These are phyloP conservation scores for Gymnocypris eckloni DNA, from an alignment of 2,797 vertebrate genomes.

Conservation along the genomic window DNA sequence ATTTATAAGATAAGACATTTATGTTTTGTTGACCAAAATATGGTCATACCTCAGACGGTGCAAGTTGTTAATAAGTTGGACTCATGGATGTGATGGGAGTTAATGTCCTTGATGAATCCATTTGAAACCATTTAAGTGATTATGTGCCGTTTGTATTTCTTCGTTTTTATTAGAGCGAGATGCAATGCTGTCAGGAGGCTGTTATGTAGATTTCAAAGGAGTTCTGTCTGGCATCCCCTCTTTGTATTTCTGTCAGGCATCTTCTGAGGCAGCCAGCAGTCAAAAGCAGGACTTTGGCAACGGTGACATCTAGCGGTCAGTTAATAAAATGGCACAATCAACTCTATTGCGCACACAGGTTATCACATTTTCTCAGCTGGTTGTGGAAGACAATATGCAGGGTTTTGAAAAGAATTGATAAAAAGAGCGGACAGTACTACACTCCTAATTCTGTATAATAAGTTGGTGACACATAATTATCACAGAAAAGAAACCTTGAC, in stretches of 20 bases:
- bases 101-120: background rate
- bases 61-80: background rate
- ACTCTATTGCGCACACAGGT: background rate
- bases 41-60: background rate
- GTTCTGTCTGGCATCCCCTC: background rate
- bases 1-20: background rate
- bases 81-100: background rate
- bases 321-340: constrained; percentile 20
- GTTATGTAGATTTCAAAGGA: background rate
- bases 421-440: no score
- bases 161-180: background rate
- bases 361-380: background rate
- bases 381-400: background rate
- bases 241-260: constrained; percentile 29
- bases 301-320: constrained; percentile 47
- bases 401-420: no score
- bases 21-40: background rate
- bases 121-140: no score
- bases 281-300: constrained; percentile 25
- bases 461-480: no score
- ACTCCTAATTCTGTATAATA: no score
- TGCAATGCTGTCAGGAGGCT: background rate
- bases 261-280: background rate
- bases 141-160: background rate
- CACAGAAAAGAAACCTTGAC: no score